Percentiles rank a stretch among this genome's conserved stretches.
phyloP scores from a whole-genome alignment of 2,113 vertebrate species.

The Atractosteus spatula region DNA sequence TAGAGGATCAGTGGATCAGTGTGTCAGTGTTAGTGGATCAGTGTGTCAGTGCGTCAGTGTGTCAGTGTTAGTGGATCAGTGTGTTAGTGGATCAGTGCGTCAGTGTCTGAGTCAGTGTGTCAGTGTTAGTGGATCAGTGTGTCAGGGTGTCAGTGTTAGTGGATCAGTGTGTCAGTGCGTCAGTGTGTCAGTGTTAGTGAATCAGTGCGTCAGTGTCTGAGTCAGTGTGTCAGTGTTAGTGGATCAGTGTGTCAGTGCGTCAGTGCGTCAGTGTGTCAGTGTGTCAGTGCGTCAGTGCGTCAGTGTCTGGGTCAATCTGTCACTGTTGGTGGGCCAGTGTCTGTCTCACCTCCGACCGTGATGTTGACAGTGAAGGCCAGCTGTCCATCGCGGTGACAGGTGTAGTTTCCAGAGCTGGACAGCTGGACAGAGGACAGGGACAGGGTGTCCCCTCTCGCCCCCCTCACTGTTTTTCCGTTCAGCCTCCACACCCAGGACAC shows the following conservation, averaged over 20 bases:
- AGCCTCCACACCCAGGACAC: constrained; percentile 5
- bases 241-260: no score
- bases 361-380: constrained; percentile 50
- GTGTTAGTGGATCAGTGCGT: neutral
- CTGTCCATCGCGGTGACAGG: constrained; percentile 47
- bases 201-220: neutral
- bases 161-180: neutral
- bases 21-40: neutral
- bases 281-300: neutral
- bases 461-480: constrained; percentile 6
- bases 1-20: neutral
- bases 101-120: neutral
- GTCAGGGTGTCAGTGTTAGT: neutral
- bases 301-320: neutral
- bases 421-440: constrained; percentile 35
- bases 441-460: constrained; percentile 26
- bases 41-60: no score
- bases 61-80: no score
- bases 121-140: neutral
- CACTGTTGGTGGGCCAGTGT: neutral
- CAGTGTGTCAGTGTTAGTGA: neutral
- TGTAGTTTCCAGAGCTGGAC: constrained; percentile 56
- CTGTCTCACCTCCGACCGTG: constrained; percentile 48
- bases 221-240: no score
- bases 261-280: no score